A percentile compares a stretch with the other conserved stretches of the same genome.
Evolutionary conservation across 2,113 vertebrate genomes (phyloP).

Genomic region (Dissostichus mawsoni): DNA sequence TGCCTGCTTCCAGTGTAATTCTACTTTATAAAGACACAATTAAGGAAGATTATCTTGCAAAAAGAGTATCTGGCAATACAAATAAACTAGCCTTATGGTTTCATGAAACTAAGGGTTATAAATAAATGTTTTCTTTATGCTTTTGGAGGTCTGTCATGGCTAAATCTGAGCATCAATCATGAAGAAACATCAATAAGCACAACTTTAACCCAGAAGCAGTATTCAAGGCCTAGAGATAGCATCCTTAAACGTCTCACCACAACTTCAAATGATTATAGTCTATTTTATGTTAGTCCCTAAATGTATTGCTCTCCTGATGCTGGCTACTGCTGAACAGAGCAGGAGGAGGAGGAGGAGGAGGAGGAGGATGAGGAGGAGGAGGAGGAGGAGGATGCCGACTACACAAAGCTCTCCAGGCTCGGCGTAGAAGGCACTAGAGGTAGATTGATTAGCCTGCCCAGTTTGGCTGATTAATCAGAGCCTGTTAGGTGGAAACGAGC

Average conservation of each 20-base stretch:
- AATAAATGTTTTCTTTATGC: not conserved
- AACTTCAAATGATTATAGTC: no score
- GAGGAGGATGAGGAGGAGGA: constrained; percentile 26
- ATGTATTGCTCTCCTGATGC: constrained; percentile 11
- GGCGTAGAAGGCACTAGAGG: constrained; percentile 60
- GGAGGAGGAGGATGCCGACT: constrained; percentile 39
- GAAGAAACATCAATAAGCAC: not conserved
- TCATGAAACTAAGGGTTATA: not conserved
- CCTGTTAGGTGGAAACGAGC: constrained; percentile 68
- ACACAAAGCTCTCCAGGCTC: constrained; percentile 53
- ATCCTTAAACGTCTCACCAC: constrained; percentile 1
- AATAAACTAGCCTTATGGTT: not conserved
- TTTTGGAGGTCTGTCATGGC: not conserved
- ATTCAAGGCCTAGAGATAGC: constrained; percentile 8
- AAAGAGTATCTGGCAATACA: no score
- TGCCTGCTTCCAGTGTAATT: not conserved
- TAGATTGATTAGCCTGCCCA: constrained; percentile 76
- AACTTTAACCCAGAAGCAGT: constrained; percentile 3
- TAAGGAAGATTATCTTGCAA: not conserved
- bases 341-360: constrained; percentile 12
- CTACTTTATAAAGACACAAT: not conserved
- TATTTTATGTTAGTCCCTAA: constrained; percentile 33
- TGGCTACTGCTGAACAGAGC: constrained; percentile 21
- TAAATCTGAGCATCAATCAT: constrained; percentile 8
- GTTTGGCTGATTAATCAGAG: constrained; percentile 78